phyloP scores from a whole-genome alignment of 2,888 invertebrate genomes.

The Macaria liturata region DNA sequence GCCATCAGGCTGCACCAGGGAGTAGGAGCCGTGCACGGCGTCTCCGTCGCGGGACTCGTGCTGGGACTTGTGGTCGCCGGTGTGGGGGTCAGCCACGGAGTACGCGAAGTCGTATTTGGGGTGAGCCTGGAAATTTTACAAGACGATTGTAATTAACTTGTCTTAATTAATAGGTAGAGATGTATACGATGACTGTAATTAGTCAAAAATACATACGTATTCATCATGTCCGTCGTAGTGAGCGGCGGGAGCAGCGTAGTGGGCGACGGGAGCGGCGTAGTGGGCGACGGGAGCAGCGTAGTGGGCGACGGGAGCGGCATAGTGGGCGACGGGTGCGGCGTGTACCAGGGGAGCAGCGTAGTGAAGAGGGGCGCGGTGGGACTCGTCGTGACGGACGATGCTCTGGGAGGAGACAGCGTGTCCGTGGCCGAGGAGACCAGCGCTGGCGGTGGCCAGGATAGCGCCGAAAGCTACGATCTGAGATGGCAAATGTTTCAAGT shows the following conservation, averaged over 20 bases:
- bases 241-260: constrained; percentile 40
- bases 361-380: constrained; percentile 38
- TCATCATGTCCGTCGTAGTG: constrained; percentile 46
- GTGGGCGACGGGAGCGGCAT: constrained; percentile 46
- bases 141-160: too few species aligned
- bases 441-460: constrained; percentile 69
- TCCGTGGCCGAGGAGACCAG: constrained; percentile 59
- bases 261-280: constrained; percentile 46
- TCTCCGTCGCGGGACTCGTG: constrained; percentile 80
- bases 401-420: constrained; percentile 65
- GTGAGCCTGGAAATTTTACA: constrained; percentile 47
- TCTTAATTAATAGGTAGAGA: too few species aligned
- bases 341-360: constrained; percentile 29
- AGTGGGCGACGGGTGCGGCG: constrained; percentile 33
- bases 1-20: constrained; percentile 78
- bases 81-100: constrained; percentile 81
- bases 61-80: constrained; percentile 83
- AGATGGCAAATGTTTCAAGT: too few species aligned
- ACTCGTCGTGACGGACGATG: constrained; percentile 63
- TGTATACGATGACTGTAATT: too few species aligned
- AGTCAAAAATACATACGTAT: constrained; percentile 37
- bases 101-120: constrained; percentile 77
- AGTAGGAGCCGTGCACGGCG: constrained; percentile 84
- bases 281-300: constrained; percentile 41
- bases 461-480: constrained; percentile 70